Conservation (phyloP, 1,140 invertebrate species). For the Venustaconcha ellipsiformis region DNA sequence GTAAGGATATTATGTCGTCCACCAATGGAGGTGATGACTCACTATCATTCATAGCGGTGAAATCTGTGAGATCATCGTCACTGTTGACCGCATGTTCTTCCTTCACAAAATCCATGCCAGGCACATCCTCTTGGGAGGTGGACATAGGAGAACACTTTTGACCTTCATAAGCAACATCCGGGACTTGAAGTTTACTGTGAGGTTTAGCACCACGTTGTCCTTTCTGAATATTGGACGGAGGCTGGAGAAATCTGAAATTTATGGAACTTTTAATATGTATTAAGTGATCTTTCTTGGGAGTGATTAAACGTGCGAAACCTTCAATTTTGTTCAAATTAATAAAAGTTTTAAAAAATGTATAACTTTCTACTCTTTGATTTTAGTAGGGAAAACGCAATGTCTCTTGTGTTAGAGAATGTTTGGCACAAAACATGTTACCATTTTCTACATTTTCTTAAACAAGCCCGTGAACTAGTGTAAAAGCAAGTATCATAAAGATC, state of each 20-base stretch:
- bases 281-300: too few relatives aligned
- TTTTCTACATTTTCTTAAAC: background rate
- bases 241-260: conserved; percentile 55
- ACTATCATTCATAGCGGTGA: background rate
- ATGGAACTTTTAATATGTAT: background rate
- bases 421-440: background rate
- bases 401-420: background rate
- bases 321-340: background rate
- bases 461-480: background rate
- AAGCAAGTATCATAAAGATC: background rate
- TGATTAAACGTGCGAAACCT: background rate
- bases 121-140: background rate
- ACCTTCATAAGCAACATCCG: background rate
- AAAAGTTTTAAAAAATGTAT: background rate
- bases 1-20: background rate
- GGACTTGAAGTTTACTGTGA: conserved; percentile 36
- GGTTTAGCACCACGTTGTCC: conserved; percentile 63
- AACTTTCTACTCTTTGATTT: background rate
- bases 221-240: conserved; percentile 59
- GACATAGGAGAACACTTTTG: background rate
- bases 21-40: too few relatives aligned
- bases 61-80: background rate
- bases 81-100: too few relatives aligned
- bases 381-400: background rate
- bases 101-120: background rate